Conservation (phyloP, 2,888 invertebrate genomes). For the Pseudococcus viburni region DNA sequence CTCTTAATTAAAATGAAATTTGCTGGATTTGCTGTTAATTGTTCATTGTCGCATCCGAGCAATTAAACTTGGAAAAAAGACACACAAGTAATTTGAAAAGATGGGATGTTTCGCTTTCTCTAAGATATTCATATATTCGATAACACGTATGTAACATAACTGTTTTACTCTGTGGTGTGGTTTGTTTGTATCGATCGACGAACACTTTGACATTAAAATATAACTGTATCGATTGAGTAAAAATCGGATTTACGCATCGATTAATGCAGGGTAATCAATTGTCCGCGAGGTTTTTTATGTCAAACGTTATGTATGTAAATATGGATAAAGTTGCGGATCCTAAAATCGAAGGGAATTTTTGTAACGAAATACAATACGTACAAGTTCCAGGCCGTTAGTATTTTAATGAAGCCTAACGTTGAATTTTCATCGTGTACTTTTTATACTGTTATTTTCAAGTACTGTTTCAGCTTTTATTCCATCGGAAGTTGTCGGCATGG, state of each 20-base stretch:
- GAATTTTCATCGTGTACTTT: background rate
- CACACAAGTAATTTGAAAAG: conserved; percentile 52
- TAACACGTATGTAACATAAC: conserved; percentile 40
- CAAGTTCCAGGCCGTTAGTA: background rate
- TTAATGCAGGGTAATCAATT: conserved; percentile 42
- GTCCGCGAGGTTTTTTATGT: conserved; percentile 20
- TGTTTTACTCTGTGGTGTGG: conserved; percentile 1
- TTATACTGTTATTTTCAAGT: background rate
- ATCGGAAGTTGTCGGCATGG: background rate
- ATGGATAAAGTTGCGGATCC: background rate
- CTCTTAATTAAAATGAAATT: conserved; percentile 58
- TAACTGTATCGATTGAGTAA: conserved; percentile 43
- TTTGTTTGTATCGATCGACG: conserved; percentile 31
- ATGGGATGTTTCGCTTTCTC: conserved; percentile 56
- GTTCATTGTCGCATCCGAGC: conserved; percentile 55
- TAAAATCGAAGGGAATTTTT: background rate
- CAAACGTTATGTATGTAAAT: conserved; percentile 39
- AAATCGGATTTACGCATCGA: conserved; percentile 32
- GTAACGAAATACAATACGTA: background rate
- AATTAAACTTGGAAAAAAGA: conserved; percentile 45
- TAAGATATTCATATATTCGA: conserved; percentile 57
- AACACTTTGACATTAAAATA: conserved; percentile 27
- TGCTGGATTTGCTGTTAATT: conserved; percentile 35
- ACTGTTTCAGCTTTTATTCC: background rate
- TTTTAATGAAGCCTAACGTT: conserved; percentile 34